Conservation (phyloP, 2,797 vertebrate species). For the Falco peregrinus region DNA sequence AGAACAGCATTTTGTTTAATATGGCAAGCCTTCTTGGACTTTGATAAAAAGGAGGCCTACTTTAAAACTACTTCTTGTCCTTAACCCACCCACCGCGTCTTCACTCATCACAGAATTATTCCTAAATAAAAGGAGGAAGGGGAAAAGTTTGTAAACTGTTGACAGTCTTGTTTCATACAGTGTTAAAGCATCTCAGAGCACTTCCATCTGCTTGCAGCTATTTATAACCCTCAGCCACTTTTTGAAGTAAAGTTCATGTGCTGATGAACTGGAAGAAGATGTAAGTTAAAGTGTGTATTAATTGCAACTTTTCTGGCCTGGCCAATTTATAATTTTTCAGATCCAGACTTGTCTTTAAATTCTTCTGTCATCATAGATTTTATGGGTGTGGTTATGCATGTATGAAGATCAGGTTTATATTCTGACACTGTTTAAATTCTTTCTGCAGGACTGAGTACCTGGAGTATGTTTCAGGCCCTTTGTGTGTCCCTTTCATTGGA, state of each 20-base stretch:
- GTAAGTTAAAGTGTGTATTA: neutral
- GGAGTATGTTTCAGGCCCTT: slow-evolving; percentile 56
- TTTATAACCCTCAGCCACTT: neutral
- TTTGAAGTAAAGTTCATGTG: neutral
- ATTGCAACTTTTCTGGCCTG: neutral
- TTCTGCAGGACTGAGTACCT: slow-evolving; percentile 73
- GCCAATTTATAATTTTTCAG: neutral
- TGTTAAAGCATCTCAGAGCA: neutral
- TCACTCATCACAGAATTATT: neutral
- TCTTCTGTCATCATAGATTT: neutral
- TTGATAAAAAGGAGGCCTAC: neutral
- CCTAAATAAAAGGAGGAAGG: neutral
- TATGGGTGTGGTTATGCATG: neutral
- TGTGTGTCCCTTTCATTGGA: slow-evolving; percentile 74
- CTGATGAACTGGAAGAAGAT: neutral
- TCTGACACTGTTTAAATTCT: neutral
- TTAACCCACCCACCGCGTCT: neutral
- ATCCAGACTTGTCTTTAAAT: neutral
- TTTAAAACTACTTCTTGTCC: neutral
- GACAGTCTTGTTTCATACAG: neutral
- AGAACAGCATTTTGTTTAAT: neutral
- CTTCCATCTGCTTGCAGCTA: neutral
- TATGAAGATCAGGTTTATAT: neutral
- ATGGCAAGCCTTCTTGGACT: neutral
- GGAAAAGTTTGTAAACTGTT: neutral